Conservation (phyloP, 1,140 invertebrate genomes). For the Heterodera schachtii region DNA sequence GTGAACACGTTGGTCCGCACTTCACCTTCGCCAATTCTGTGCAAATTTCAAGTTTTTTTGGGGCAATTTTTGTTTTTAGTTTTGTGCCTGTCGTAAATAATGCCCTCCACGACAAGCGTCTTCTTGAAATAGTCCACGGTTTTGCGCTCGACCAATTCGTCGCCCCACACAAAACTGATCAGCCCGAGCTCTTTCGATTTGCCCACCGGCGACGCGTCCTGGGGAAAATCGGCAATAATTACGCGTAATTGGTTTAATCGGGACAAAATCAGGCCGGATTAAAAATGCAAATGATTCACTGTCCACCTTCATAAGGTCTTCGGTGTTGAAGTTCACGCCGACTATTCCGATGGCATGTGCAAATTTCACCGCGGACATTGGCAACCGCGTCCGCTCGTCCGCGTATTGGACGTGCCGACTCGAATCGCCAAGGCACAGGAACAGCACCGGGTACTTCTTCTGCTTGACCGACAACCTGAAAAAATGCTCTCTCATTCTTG, state of each 20-base stretch:
- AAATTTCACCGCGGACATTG: slow-evolving; percentile 59
- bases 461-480: slow-evolving; percentile 59
- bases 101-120: slow-evolving; percentile 58
- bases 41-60: background rate
- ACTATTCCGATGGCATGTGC: slow-evolving; percentile 51
- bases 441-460: slow-evolving; percentile 65
- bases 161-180: slow-evolving; percentile 64
- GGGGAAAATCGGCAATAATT: no score
- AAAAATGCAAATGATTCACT: background rate
- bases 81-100: slow-evolving; percentile 59
- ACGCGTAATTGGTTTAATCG: no score
- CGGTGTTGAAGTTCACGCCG: slow-evolving; percentile 63
- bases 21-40: slow-evolving; percentile 47
- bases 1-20: slow-evolving; percentile 47
- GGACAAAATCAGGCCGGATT: no score
- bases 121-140: slow-evolving; percentile 64
- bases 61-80: no score
- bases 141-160: slow-evolving; percentile 59
- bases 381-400: slow-evolving; percentile 56
- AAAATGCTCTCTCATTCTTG: no score
- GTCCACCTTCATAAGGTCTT: slow-evolving; percentile 53
- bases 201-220: slow-evolving; percentile 43
- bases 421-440: slow-evolving; percentile 58
- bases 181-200: slow-evolving; percentile 59
- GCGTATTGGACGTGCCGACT: slow-evolving; percentile 48